Percentiles rank a stretch among this genome's conserved stretches.
Conservation (phyloP, 2,797 vertebrate genomes). For the Microctenopoma steveboyesi region DNA sequence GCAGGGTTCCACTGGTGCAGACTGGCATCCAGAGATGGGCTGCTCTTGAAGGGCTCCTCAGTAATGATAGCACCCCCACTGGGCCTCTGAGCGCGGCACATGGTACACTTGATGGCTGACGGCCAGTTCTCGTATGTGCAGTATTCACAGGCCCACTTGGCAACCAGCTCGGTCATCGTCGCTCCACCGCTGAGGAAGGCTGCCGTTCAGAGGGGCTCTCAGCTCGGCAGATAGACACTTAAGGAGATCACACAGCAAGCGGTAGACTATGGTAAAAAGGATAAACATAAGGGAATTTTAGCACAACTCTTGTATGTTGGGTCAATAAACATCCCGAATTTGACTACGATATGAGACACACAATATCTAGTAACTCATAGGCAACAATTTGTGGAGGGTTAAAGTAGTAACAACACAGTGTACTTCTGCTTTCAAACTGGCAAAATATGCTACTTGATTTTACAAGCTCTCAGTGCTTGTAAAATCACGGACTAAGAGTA, state of each 20-base stretch:
- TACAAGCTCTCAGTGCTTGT: neutral
- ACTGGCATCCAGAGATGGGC: slow-evolving; percentile 88
- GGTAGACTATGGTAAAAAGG: slow-evolving; percentile 46
- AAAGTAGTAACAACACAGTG: neutral
- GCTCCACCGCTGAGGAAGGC: slow-evolving; percentile 67
- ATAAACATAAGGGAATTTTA: slow-evolving; percentile 9
- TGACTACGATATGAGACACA: neutral
- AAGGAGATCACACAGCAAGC: slow-evolving; percentile 72
- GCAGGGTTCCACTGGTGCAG: slow-evolving; percentile 90
- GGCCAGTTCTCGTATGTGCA: slow-evolving; percentile 99
- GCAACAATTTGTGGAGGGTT: neutral
- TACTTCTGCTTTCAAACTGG: neutral
- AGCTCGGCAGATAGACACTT: slow-evolving; percentile 73
- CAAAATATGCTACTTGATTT: neutral
- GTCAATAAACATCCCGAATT: slow-evolving; percentile 17
- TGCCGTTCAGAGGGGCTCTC: slow-evolving; percentile 75
- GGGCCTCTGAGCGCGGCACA: slow-evolving; percentile 97
- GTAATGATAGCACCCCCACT: slow-evolving; percentile 95
- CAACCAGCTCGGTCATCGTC: slow-evolving; percentile 97
- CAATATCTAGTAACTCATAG: neutral
- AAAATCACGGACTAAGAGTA: too few species aligned
- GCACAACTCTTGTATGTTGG: neutral
- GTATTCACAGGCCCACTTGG: slow-evolving; percentile 99
- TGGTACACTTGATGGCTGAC: slow-evolving; percentile 99
- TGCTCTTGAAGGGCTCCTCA: slow-evolving; percentile 96